phyloP scores from a whole-genome alignment of 2,113 vertebrate genomes.

The Physeter macrocephalus region DNA sequence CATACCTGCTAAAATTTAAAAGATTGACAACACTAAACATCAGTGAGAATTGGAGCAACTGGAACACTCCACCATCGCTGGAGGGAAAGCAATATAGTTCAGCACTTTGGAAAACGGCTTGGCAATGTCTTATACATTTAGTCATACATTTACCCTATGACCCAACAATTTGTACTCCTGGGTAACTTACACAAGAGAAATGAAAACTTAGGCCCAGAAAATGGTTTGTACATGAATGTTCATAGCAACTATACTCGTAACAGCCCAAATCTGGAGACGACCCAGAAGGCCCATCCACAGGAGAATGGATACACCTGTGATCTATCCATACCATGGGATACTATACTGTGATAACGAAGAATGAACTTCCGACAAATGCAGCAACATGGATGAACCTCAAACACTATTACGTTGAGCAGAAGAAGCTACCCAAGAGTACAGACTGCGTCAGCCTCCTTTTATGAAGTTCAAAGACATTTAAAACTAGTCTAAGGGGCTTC shows the following conservation, averaged over 20 bases:
- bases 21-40: rapidly evolving
- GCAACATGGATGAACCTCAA: rapidly evolving
- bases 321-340: rapidly evolving
- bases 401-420: rapidly evolving
- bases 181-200: rapidly evolving
- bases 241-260: rapidly evolving
- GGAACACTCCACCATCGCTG: rapidly evolving
- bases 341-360: rapidly evolving
- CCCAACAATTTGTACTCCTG: rapidly evolving
- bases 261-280: rapidly evolving
- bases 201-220: neutral
- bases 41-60: rapidly evolving
- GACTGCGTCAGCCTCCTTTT: rapidly evolving
- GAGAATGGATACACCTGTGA: rapidly evolving
- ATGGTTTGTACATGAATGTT: rapidly evolving
- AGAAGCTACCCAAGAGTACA: rapidly evolving
- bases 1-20: rapidly evolving
- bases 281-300: rapidly evolving
- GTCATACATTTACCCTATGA: rapidly evolving
- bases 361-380: rapidly evolving
- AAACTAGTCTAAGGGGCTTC: rapidly evolving
- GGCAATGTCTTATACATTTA: rapidly evolving
- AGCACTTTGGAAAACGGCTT: rapidly evolving
- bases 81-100: rapidly evolving
- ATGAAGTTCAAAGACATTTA: neutral